phyloP scores from a whole-genome alignment of 2,113 vertebrate genomes.

The Festucalex cinctus region DNA sequence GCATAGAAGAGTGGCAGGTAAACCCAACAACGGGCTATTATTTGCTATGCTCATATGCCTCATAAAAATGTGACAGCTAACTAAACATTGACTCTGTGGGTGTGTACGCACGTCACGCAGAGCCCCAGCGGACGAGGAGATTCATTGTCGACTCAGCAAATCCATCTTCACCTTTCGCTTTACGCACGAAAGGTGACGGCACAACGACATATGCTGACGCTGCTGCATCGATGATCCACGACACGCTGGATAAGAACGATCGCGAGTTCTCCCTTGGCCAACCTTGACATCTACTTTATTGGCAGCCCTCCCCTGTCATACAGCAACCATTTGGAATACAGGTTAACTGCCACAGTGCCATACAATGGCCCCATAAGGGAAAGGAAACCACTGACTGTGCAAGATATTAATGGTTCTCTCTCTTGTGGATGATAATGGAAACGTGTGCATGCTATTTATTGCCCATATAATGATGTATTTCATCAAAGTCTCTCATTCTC shows the following conservation, averaged over 20 bases:
- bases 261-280: slow-evolving; percentile 28
- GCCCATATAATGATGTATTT: background rate
- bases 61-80: slow-evolving; percentile 26
- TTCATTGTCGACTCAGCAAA: slow-evolving; percentile 33
- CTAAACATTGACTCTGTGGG: slow-evolving; percentile 24
- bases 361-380: slow-evolving; percentile 35
- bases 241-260: slow-evolving; percentile 19
- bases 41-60: slow-evolving; percentile 23
- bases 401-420: slow-evolving; percentile 25
- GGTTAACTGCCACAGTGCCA: slow-evolving; percentile 40
- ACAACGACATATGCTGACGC: slow-evolving; percentile 14
- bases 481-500: slow-evolving; percentile 8
- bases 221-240: slow-evolving; percentile 32
- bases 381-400: slow-evolving; percentile 20
- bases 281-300: slow-evolving; percentile 50
- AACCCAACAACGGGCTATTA: slow-evolving; percentile 10
- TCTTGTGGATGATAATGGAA: slow-evolving; percentile 12
- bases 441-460: background rate
- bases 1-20: background rate
- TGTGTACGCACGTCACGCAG: background rate
- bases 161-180: slow-evolving; percentile 39
- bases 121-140: slow-evolving; percentile 9
- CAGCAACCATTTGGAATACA: slow-evolving; percentile 33
- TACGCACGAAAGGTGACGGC: slow-evolving; percentile 21
- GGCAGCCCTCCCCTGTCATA: slow-evolving; percentile 20